Percentiles rank a stretch among this genome's conserved stretches.
Conservation (phyloP, 2,888 invertebrate genomes). For the Heterodera filipjevi region DNA sequence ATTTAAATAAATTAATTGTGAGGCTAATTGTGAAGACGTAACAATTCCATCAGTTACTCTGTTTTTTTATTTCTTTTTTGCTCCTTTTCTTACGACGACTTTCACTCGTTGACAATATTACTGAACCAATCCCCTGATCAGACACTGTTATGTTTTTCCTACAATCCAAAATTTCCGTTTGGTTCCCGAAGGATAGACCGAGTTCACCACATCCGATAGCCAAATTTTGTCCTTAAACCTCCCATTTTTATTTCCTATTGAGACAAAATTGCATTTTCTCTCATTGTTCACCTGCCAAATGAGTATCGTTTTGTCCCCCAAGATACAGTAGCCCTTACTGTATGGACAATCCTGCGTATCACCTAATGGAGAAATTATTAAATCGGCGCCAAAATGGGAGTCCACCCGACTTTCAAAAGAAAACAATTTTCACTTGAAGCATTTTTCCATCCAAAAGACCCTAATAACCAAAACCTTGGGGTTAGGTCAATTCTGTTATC, state of each 20-base stretch:
- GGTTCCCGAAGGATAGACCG: not conserved
- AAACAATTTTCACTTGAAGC: not conserved
- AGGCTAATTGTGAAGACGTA: not conserved
- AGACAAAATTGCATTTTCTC: not conserved
- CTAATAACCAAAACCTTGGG: constrained; percentile 1
- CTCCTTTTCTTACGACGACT: not conserved
- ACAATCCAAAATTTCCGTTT: not conserved
- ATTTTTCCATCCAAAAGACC: not conserved
- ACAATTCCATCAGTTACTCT: not conserved
- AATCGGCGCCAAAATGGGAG: not conserved
- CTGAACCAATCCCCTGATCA: not conserved
- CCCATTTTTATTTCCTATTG: not conserved
- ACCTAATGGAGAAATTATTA: not conserved
- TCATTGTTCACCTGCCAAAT: not conserved
- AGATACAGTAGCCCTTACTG: not conserved
- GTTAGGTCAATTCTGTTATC: not conserved
- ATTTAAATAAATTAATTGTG: not conserved
- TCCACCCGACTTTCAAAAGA: not conserved
- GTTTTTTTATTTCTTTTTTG: not conserved
- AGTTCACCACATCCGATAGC: not conserved
- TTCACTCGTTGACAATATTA: not conserved
- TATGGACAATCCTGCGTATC: not conserved
- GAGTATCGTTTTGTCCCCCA: not conserved
- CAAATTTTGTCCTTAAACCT: not conserved
- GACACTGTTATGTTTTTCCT: not conserved